Evolutionary conservation across 1,140 invertebrate genomes (phyloP).

Genomic region (Cryptotermes secundus): DNA sequence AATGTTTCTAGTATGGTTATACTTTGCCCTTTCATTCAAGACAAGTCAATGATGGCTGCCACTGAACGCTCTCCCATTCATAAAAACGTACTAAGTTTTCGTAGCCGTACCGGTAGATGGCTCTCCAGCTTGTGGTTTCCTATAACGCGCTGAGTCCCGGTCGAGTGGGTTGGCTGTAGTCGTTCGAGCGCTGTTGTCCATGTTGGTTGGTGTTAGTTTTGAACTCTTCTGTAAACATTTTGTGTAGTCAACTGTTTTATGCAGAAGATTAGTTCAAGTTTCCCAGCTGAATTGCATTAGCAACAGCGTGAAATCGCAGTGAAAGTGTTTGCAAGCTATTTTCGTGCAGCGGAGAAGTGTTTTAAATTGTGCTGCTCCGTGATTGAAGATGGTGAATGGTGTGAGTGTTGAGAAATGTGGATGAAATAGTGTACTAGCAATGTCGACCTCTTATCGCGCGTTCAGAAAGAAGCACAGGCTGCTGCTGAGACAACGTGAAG

Average conservation of each 20-base stretch:
- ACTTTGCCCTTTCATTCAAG: constrained; percentile 28
- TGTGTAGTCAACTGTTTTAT: constrained; percentile 7
- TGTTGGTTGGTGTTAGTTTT: neutral
- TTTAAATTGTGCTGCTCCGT: neutral
- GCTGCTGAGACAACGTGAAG: neutral
- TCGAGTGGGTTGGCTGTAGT: neutral
- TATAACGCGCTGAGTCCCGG: neutral
- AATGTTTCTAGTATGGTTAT: constrained; percentile 26
- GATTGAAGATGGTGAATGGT: neutral
- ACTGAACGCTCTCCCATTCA: constrained; percentile 29
- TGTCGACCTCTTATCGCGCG: neutral
- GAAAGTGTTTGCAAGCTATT: neutral
- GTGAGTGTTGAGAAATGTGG: neutral
- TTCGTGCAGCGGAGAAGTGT: neutral
- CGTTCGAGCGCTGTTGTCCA: neutral
- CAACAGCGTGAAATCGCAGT: neutral
- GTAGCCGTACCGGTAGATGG: constrained; percentile 28
- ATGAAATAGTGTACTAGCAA: neutral
- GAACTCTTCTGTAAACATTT: neutral
- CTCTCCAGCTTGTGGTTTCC: neutral
- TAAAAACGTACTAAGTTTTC: constrained; percentile 32
- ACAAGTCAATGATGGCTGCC: constrained; percentile 33
- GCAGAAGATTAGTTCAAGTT: neutral
- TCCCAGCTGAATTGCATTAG: neutral
- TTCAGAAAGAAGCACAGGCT: neutral